A percentile compares a stretch with the other conserved stretches of the same genome.
Conservation (phyloP, 2,113 vertebrate genomes). For the Artemisiospiza belli region DNA sequence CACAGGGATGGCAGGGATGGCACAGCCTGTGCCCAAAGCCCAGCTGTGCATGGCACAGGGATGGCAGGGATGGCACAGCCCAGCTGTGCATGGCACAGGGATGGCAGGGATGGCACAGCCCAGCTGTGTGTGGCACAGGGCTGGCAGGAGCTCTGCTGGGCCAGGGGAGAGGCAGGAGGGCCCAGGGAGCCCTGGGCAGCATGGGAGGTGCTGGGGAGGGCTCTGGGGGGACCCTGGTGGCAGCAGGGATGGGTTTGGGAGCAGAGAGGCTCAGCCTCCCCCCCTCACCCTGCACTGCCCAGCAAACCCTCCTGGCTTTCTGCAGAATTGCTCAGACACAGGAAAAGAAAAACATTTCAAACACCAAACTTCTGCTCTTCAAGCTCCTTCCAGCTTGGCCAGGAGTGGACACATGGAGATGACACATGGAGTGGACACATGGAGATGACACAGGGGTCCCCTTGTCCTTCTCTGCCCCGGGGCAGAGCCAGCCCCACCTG, state of each 20-base stretch:
- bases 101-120: background rate
- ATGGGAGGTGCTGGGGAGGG: accelerated
- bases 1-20: background rate
- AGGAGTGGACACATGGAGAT: background rate
- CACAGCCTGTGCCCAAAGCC: too few relatives aligned
- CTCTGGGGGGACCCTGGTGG: background rate
- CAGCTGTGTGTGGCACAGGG: too few relatives aligned
- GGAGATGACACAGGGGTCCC: background rate
- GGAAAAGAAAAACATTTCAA: background rate
- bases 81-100: background rate
- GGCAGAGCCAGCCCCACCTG: background rate
- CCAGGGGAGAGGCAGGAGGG: background rate
- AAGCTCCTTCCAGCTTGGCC: background rate
- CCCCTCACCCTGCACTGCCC: background rate
- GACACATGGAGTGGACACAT: too few relatives aligned
- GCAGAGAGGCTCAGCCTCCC: background rate
- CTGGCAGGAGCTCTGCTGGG: background rate
- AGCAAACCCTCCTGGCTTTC: background rate
- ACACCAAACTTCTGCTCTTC: background rate
- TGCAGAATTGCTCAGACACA: background rate
- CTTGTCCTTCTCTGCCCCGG: background rate
- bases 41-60: too few relatives aligned
- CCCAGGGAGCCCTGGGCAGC: background rate
- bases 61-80: too few relatives aligned
- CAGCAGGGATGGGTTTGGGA: background rate